Percentiles rank a stretch among this genome's conserved stretches.
Conservation (phyloP, 1,140 invertebrate genomes). For the Pemphigus obesinymphae region DNA sequence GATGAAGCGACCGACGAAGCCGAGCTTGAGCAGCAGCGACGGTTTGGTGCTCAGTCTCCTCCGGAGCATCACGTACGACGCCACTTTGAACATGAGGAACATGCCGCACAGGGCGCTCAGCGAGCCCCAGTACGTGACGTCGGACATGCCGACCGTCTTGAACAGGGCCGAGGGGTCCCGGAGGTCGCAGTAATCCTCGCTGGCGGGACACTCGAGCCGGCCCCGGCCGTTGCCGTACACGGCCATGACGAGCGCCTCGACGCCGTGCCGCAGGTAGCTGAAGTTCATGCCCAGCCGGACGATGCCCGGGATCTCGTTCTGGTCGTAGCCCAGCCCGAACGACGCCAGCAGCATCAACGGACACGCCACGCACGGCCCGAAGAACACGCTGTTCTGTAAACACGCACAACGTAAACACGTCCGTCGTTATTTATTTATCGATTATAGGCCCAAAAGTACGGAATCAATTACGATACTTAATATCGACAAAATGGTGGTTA, state of each 20-base stretch:
- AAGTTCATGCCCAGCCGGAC: slow-evolving; percentile 69
- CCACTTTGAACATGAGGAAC: slow-evolving; percentile 57
- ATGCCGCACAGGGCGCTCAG: slow-evolving; percentile 56
- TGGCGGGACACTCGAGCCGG: slow-evolving; percentile 61
- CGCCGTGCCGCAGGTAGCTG: slow-evolving; percentile 75
- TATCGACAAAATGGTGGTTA: too few species aligned
- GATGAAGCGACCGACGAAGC: slow-evolving; percentile 58
- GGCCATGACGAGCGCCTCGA: slow-evolving; percentile 72
- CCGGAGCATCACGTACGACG: slow-evolving; percentile 61
- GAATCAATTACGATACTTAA: too few species aligned
- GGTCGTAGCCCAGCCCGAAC: slow-evolving; percentile 67
- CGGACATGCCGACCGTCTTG: slow-evolving; percentile 56
- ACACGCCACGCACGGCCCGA: slow-evolving; percentile 67
- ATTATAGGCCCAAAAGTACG: too few species aligned
- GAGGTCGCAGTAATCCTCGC: slow-evolving; percentile 64
- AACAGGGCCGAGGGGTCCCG: slow-evolving; percentile 52
- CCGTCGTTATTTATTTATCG: too few species aligned
- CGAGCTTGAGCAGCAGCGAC: slow-evolving; percentile 58
- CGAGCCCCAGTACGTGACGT: slow-evolving; percentile 60
- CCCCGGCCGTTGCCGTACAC: slow-evolving; percentile 70
- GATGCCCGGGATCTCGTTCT: slow-evolving; percentile 61
- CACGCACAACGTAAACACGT: slow-evolving; percentile 18
- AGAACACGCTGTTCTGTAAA: slow-evolving; percentile 72
- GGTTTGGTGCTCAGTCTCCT: slow-evolving; percentile 64
- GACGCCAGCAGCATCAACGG: slow-evolving; percentile 71